A percentile compares a stretch with the other conserved stretches of the same genome.
Evolutionary conservation across 2,113 vertebrate species (phyloP).

Genomic region (Oncorhynchus clarkii): DNA sequence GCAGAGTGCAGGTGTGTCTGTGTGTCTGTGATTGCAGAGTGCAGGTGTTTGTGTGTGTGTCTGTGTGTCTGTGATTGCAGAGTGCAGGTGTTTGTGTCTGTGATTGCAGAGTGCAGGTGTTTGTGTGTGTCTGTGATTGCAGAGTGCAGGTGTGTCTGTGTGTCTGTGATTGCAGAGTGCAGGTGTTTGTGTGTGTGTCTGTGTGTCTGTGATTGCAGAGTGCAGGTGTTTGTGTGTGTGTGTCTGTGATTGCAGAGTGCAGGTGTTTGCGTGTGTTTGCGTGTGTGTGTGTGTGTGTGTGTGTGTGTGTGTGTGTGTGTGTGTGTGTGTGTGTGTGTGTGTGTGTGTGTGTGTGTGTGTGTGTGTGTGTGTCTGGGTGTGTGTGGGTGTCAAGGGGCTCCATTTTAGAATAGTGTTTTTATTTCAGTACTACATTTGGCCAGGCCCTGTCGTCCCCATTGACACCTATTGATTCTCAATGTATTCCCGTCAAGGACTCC

Average conservation of each 20-base stretch:
- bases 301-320: too few relatives aligned
- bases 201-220: neutral
- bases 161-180: constrained; percentile 33
- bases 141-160: too few relatives aligned
- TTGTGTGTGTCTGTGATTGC: neutral
- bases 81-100: neutral
- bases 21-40: neutral
- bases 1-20: too few relatives aligned
- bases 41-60: neutral
- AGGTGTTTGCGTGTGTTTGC: too few relatives aligned
- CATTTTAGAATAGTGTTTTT: constrained; percentile 56
- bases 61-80: neutral
- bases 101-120: too few relatives aligned
- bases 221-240: too few relatives aligned
- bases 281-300: too few relatives aligned
- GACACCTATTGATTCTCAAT: constrained; percentile 71
- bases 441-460: constrained; percentile 54
- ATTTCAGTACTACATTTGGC: constrained; percentile 50
- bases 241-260: too few relatives aligned
- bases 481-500: constrained; percentile 56
- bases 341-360: too few relatives aligned
- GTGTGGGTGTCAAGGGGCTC: neutral
- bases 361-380: too few relatives aligned
- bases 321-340: too few relatives aligned
- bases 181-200: neutral